Evolutionary conservation across 2,113 vertebrate species (phyloP).

Genomic region (Rhinichthys klamathensis): DNA sequence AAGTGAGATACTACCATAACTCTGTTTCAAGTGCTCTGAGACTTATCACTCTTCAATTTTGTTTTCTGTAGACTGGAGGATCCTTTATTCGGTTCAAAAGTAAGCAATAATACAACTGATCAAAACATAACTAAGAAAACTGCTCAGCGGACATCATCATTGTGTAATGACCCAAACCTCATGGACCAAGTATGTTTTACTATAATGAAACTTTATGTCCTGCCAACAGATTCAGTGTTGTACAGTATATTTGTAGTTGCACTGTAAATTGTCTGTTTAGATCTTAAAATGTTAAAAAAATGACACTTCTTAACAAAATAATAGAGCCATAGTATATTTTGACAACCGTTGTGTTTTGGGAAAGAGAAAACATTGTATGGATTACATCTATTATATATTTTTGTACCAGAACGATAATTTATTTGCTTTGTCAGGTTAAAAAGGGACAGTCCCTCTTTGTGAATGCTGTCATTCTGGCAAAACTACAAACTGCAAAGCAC

Average conservation of each 20-base stretch:
- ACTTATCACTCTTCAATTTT: neutral
- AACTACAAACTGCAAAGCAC: neutral
- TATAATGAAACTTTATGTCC: constrained; percentile 5
- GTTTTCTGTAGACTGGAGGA: neutral
- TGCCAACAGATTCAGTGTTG: constrained; percentile 7
- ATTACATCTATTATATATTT: constrained; percentile 26
- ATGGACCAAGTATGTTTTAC: constrained; percentile 31
- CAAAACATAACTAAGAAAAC: neutral
- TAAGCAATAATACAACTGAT: constrained; percentile 14
- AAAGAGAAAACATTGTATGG: neutral
- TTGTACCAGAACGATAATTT: constrained; percentile 37
- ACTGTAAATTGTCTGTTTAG: neutral
- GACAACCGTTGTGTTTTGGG: neutral
- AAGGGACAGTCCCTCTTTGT: constrained; percentile 14
- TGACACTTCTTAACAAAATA: neutral
- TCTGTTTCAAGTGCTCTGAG: neutral
- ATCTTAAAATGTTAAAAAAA: neutral
- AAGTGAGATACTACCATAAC: neutral
- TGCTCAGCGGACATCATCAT: neutral
- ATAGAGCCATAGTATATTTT: constrained; percentile 30
- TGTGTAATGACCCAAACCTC: neutral
- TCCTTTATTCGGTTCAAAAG: neutral
- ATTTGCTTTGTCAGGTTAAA: constrained; percentile 18
- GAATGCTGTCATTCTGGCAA: neutral
- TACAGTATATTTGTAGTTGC: constrained; percentile 5